Percentiles rank a stretch among this genome's conserved stretches.
phyloP scores from a whole-genome alignment of 2,888 invertebrate genomes.

The Caradrina kadenii region DNA sequence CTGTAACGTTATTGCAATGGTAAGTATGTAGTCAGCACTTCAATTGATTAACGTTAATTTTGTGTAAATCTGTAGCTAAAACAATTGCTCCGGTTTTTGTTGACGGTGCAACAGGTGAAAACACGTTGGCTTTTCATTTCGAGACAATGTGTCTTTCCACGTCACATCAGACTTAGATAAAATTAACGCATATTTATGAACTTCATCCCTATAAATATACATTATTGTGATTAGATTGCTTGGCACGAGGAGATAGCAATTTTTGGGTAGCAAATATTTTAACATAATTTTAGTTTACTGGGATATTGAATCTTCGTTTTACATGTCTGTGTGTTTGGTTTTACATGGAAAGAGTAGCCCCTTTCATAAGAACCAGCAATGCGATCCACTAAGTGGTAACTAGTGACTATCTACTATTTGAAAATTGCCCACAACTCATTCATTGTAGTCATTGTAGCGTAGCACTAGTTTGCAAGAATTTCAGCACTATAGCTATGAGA shows the following conservation, averaged over 20 bases:
- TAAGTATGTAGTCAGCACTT: slow-evolving; percentile 47
- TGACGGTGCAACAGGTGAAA: slow-evolving; percentile 32
- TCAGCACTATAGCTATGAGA: background rate
- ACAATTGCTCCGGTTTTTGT: slow-evolving; percentile 12
- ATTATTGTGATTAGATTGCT: slow-evolving; percentile 50
- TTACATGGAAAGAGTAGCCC: background rate
- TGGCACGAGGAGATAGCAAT: slow-evolving; percentile 38
- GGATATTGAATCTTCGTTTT: background rate
- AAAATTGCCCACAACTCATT: background rate
- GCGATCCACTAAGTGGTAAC: background rate
- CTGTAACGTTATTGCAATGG: slow-evolving; percentile 43
- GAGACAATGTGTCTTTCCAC: slow-evolving; percentile 18
- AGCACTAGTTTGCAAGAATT: background rate
- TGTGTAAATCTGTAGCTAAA: background rate
- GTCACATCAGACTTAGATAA: slow-evolving; percentile 40
- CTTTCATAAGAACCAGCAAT: too few relatives aligned
- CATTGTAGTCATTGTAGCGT: too few relatives aligned
- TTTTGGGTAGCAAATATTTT: slow-evolving; percentile 18
- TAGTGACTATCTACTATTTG: background rate
- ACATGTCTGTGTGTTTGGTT: background rate
- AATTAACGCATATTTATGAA: slow-evolving; percentile 40
- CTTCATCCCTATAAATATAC: slow-evolving; percentile 26
- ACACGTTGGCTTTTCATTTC: slow-evolving; percentile 12
- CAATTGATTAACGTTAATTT: slow-evolving; percentile 27
- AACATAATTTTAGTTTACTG: background rate